These are phyloP conservation scores for Ricordea florida DNA, from an alignment of 92 coral and sea anemone genomes.

Conservation along the genomic window DNA sequence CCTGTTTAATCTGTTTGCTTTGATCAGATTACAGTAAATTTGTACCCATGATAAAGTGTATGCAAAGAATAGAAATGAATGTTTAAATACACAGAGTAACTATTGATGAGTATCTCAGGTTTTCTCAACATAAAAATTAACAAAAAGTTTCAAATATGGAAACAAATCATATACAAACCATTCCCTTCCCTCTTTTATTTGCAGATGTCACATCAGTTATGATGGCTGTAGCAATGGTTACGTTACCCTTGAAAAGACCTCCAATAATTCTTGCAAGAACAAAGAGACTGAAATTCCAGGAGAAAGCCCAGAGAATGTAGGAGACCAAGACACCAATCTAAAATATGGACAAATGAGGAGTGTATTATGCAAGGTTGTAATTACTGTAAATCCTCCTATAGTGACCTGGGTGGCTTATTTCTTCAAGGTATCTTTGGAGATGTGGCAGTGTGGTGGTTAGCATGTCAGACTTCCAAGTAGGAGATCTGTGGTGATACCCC, in stretches of 20 bases:
- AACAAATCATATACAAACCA: constrained; percentile 56
- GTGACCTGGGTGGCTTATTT: too few species aligned
- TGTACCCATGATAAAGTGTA: neutral
- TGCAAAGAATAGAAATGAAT: neutral
- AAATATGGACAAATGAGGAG: neutral
- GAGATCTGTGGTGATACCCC: too few species aligned
- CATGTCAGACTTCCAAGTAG: too few species aligned
- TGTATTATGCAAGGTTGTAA: neutral
- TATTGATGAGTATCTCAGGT: too few species aligned
- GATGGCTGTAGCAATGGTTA: constrained; percentile 90
- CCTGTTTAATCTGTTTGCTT: too few species aligned
- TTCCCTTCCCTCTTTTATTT: constrained; percentile 94
- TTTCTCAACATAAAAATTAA: too few species aligned
- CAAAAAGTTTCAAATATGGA: neutral
- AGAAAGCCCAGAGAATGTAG: constrained; percentile 83
- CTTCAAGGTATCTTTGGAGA: too few species aligned
- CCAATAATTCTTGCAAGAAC: constrained; percentile 93
- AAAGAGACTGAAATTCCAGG: constrained; percentile 88
- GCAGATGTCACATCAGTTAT: constrained; percentile 87
- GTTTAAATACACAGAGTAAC: too few species aligned
- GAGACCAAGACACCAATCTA: constrained; percentile 86
- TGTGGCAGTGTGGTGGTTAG: too few species aligned
- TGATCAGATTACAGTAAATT: too few species aligned
- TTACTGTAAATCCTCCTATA: too few species aligned
- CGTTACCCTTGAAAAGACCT: constrained; percentile 94